Conservation (phyloP, 1,140 invertebrate genomes). For the Lasaia peninsularis region DNA sequence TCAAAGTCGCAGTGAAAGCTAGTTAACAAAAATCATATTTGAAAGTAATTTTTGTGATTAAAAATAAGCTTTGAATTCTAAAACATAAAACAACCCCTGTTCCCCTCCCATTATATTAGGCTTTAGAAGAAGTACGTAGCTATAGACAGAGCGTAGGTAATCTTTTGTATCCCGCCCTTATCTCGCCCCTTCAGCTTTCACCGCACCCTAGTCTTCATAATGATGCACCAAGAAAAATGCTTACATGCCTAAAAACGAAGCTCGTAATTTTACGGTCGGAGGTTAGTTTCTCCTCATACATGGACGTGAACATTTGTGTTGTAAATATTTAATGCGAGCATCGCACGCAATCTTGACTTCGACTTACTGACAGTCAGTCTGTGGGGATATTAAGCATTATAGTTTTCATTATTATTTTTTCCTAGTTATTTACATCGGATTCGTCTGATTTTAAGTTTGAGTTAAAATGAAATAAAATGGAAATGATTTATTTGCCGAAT, state of each 20-base stretch:
- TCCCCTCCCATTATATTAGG: slow-evolving; percentile 32
- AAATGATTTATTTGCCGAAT: too few relatives aligned
- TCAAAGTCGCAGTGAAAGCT: neutral
- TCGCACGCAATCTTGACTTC: slow-evolving; percentile 8
- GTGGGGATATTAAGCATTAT: neutral
- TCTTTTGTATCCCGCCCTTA: slow-evolving; percentile 38
- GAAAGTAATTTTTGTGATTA: neutral
- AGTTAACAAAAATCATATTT: neutral
- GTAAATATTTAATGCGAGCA: slow-evolving; percentile 13
- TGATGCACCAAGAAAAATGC: slow-evolving; percentile 67
- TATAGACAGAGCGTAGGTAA: slow-evolving; percentile 32
- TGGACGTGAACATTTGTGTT: slow-evolving; percentile 11
- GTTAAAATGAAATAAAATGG: too few relatives aligned
- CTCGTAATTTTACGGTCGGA: slow-evolving; percentile 43
- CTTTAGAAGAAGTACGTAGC: slow-evolving; percentile 33
- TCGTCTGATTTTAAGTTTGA: too few relatives aligned
- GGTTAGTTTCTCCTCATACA: slow-evolving; percentile 21
- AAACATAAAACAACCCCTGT: slow-evolving; percentile 10
- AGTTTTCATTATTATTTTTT: neutral
- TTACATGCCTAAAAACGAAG: slow-evolving; percentile 38
- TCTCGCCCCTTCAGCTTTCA: slow-evolving; percentile 41
- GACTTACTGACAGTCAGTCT: slow-evolving; percentile 5
- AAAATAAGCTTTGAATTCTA: slow-evolving; percentile 4
- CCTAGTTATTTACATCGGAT: neutral
- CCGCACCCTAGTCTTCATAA: slow-evolving; percentile 53